Conservation (phyloP, 2,888 invertebrate species). For the Meandrusa payeni region DNA sequence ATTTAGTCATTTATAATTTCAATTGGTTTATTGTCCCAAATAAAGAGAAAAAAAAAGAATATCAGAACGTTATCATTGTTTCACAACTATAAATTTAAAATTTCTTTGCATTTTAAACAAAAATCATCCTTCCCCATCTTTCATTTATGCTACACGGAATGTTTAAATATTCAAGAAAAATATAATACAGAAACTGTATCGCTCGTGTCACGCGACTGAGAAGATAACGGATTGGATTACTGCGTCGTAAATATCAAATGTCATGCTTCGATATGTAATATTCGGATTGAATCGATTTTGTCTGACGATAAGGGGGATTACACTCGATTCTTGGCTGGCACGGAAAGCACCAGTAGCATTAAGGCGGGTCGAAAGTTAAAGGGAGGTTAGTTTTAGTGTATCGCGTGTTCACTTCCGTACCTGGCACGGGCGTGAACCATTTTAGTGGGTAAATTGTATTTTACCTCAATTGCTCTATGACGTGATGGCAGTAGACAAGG, state of each 20-base stretch:
- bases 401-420: constrained; percentile 60
- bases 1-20: too few relatives aligned
- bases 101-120: too few relatives aligned
- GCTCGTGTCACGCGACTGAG: constrained; percentile 62
- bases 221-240: constrained; percentile 66
- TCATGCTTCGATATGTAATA: constrained; percentile 74
- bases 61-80: too few relatives aligned
- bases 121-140: too few relatives aligned
- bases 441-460: constrained; percentile 48
- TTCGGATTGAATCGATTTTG: constrained; percentile 75
- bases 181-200: constrained; percentile 50
- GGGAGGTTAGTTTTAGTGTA: constrained; percentile 52
- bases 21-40: too few relatives aligned
- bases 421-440: constrained; percentile 53
- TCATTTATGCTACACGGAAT: constrained; percentile 37
- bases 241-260: constrained; percentile 76
- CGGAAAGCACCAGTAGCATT: constrained; percentile 64
- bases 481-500: constrained; percentile 44
- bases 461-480: constrained; percentile 49
- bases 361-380: constrained; percentile 58
- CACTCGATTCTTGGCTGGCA: constrained; percentile 68
- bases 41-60: too few relatives aligned
- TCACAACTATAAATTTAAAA: too few relatives aligned
- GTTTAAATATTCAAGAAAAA: constrained; percentile 46
- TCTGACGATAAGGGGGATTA: constrained; percentile 74